Evolutionary conservation across 2,888 invertebrate species (phyloP).

Genomic region (Cosmia trapezina): DNA sequence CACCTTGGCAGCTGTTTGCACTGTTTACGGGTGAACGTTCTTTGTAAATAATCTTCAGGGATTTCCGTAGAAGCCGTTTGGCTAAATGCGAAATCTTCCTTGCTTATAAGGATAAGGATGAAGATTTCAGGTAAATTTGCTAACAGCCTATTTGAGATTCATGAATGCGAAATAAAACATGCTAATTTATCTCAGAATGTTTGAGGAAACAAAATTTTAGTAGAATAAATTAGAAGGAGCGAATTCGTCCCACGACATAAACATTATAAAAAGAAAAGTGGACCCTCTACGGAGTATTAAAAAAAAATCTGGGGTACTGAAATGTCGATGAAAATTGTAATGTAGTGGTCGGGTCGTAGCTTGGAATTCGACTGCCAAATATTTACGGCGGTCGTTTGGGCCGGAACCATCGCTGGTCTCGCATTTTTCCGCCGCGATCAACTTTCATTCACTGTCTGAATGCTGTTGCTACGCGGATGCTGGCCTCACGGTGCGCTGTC

Average conservation of each 20-base stretch:
- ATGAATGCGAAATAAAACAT: slow-evolving; percentile 79
- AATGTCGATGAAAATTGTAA: slow-evolving; percentile 67
- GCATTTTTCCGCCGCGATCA: slow-evolving; percentile 84
- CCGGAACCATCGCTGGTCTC: slow-evolving; percentile 78
- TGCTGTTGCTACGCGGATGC: slow-evolving; percentile 90
- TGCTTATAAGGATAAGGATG: slow-evolving; percentile 70
- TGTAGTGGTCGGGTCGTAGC: slow-evolving; percentile 58
- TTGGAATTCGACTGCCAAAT: slow-evolving; percentile 75
- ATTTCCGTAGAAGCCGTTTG: slow-evolving; percentile 65
- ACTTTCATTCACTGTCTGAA: slow-evolving; percentile 89
- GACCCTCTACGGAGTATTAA: slow-evolving; percentile 54
- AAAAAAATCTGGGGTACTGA: slow-evolving; percentile 64
- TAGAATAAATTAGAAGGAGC: slow-evolving; percentile 74
- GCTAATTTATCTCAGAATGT: slow-evolving; percentile 75
- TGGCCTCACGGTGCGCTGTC: slow-evolving; percentile 84
- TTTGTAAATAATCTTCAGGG: slow-evolving; percentile 69
- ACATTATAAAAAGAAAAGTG: slow-evolving; percentile 61
- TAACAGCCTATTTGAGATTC: slow-evolving; percentile 78
- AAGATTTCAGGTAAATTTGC: slow-evolving; percentile 74
- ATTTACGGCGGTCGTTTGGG: slow-evolving; percentile 77
- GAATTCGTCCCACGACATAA: slow-evolving; percentile 62
- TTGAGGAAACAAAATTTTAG: slow-evolving; percentile 75
- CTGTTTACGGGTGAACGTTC: slow-evolving; percentile 57
- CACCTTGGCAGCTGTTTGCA: slow-evolving; percentile 60
- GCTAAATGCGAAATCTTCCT: slow-evolving; percentile 68